Evolutionary conservation across 2,113 vertebrate genomes (phyloP).

Genomic region (Willisornis vidua): DNA sequence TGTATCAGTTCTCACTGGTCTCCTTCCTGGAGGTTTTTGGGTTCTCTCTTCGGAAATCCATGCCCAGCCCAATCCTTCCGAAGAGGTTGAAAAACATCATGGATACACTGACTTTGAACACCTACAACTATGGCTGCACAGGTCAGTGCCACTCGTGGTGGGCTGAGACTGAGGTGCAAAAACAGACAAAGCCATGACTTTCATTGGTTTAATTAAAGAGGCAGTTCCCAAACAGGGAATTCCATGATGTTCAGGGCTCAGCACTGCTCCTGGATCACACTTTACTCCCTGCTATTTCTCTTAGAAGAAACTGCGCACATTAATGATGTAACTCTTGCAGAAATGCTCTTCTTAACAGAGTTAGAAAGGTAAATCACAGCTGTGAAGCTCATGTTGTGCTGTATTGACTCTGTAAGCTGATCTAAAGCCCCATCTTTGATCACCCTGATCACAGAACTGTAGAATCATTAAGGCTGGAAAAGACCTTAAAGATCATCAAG

Average conservation of each 20-base stretch:
- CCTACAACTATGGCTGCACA: conserved; percentile 95
- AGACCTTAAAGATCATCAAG: not conserved
- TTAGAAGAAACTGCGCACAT: not conserved
- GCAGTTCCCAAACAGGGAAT: not conserved
- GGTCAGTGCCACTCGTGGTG: conserved; percentile 64
- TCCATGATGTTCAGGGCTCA: not conserved
- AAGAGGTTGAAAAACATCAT: conserved; percentile 88
- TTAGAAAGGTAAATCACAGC: not conserved
- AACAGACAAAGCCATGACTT: not conserved
- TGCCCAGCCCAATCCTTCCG: conserved; percentile 77
- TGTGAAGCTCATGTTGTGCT: not conserved
- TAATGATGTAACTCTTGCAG: not conserved
- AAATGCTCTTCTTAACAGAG: not conserved
- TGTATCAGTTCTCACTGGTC: conserved; percentile 95
- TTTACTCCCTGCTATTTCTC: not conserved
- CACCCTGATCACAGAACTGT: not conserved
- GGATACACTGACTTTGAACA: conserved; percentile 85
- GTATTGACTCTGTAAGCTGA: not conserved
- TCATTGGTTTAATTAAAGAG: not conserved
- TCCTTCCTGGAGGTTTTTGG: conserved; percentile 92
- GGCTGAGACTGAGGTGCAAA: not conserved
- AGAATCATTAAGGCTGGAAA: not conserved
- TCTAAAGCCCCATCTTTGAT: not conserved
- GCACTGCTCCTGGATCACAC: not conserved
- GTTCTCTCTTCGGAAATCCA: conserved; percentile 86